Evolutionary conservation across 1,140 invertebrate genomes (phyloP), one percentile per base, ranked within the genome.

Genomic region (Tyrophagus putrescentiae): DNA sequence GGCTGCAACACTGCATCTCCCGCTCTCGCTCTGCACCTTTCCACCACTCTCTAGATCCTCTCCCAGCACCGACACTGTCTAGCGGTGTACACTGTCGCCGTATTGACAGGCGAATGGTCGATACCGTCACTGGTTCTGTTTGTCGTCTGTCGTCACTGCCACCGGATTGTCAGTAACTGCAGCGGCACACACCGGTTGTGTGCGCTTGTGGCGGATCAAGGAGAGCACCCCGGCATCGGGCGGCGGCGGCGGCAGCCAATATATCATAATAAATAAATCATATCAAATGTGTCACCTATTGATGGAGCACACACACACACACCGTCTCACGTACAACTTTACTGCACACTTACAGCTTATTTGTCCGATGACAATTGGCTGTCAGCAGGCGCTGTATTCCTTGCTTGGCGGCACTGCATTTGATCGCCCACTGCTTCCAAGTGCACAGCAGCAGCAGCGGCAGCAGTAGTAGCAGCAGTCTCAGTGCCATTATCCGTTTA

Each of bases 221-320:
- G n/a, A n/a, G n/a, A n/a, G n/a, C n/a, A n/a, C n/a, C n/a, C n/a
- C n/a, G n/a, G n/a, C n/a, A n/a, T n/a, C n/a, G n/a, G n/a, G n/a
- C n/a, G n/a, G n/a, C n/a, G n/a, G n/a, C 13, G 21, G 13, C 23
- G 18, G 23, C 13, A 48, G 45, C 7, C 18, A 48, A 48, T 48
- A 48, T 48, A 48, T 48, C 45, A 48, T 48, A 6, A 48, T 48
- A 48, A 48, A 48, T 48, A 48, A 48, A n/a, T n/a, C n/a, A n/a
- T n/a, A n/a, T n/a, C n/a, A n/a, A n/a, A 48, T 48, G 31, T 48
- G 45, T 48, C 45, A 48, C 45, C 18, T 25, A 7, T 48, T 21
- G 45, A 48, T 48, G 21, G 18, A 6, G 45, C 6, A 39, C 31
- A 25, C 31, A 48, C 36, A 39, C 45, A 13, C 45, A 48, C 45